Percentiles rank a stretch among this genome's conserved stretches.
phyloP scores from a whole-genome alignment of 2,113 vertebrate genomes.

The Oceanites oceanicus region DNA sequence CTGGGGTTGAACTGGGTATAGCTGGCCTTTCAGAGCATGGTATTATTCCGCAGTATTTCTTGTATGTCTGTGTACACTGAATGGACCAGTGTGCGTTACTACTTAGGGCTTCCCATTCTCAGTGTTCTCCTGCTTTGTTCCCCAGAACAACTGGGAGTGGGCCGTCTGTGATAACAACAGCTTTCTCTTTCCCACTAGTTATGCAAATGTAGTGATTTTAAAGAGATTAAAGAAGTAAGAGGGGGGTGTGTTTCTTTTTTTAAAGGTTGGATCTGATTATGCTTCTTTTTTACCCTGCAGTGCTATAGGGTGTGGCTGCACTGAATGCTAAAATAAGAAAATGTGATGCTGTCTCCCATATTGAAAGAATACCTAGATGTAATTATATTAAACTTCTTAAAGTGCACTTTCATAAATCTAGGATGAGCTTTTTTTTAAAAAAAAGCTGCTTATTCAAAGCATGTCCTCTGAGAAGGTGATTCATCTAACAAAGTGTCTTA shows the following conservation, averaged over 20 bases:
- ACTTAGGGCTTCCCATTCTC: background rate
- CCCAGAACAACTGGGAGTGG: background rate
- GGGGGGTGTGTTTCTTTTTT: background rate
- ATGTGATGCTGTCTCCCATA: conserved; percentile 25
- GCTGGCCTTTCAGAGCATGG: background rate
- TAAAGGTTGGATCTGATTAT: background rate
- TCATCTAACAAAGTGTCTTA: conserved; percentile 20
- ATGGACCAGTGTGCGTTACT: background rate
- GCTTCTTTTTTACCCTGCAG: background rate
- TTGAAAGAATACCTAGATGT: conserved; percentile 24
- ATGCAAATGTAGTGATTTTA: conserved; percentile 19
- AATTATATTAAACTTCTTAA: conserved; percentile 27
- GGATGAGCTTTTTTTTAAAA: background rate
- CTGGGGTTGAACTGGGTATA: background rate
- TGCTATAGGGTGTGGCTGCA: conserved; percentile 27
- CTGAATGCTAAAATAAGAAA: conserved; percentile 24
- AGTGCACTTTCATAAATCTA: conserved; percentile 3
- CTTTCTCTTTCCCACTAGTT: conserved; percentile 55
- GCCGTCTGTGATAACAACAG: conserved; percentile 23
- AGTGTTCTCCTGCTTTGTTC: background rate
- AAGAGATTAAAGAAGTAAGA: conserved; percentile 19
- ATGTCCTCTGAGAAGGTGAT: conserved; percentile 30
- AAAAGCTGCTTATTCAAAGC: conserved; percentile 36
- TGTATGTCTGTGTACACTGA: background rate
- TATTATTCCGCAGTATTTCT: background rate